Base-by-base conservation (phyloP, 2,113 vertebrate genomes). In the Cryptomyrus ogoouensis region DNA sequence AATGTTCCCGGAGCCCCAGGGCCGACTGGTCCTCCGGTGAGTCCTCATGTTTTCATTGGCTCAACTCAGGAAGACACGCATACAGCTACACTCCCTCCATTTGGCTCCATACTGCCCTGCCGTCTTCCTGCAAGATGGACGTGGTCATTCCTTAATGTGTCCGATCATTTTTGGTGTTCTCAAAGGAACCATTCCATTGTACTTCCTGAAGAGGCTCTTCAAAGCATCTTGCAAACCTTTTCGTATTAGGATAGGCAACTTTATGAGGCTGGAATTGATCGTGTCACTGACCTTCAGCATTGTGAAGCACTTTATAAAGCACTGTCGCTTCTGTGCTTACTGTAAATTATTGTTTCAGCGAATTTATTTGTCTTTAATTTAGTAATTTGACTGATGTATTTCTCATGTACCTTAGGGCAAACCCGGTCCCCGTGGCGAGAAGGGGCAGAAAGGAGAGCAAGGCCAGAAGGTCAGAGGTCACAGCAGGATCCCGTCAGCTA, bases 391-490 rank as follows among this genome's bases (percentile, higher is more conserved):
- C 39, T 70, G 5, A 53, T 9, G 52, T 2, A 0, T 1, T 42
- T 27, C 74, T 89, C 47, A 62, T 21, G 88, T 44, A 50, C 89
- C 86, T 27, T 93, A 99, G 98, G 98, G 98, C 58, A 96, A 93
- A 88, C 97, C 98, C 0, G 98, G 98, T 85, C 95, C 94, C 89
- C 97, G 95, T 7, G 97, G 98, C 21, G 94, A 96, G 4, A 97
- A 97, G 91, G 98, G 98, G 0, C 96, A 97, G 1, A 97, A 95
- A 70, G 98, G 98, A 1, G 96, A 97, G 8, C 95, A 93, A 1
- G 98, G 98, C 5, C 95, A 95, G 87, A 97, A 97, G 97, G 98
- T 99, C 84, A 95, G 94, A 88, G n/a, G 2, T 90, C 42, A n/a
- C 35, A 52, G 21, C 9, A 24, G 39, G 21, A 12, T 56, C 13